Conservation (phyloP, 2,113 vertebrate genomes). For the Oreotrochilus melanogaster region DNA sequence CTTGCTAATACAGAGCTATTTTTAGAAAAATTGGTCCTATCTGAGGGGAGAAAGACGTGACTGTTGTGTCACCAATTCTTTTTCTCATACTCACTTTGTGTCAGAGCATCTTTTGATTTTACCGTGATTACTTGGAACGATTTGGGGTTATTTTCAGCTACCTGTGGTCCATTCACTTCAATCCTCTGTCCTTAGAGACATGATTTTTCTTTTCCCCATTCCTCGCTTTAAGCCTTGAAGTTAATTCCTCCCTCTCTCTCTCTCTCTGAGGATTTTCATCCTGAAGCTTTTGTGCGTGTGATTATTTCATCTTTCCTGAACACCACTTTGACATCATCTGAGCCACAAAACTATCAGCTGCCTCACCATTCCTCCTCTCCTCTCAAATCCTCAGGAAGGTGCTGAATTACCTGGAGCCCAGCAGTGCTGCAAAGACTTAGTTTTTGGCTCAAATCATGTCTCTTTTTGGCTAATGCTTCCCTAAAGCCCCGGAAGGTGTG, state of each 20-base stretch:
- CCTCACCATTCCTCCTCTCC: neutral
- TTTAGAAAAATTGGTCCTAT: neutral
- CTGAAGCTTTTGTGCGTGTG: slow-evolving; percentile 38
- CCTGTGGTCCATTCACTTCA: slow-evolving; percentile 38
- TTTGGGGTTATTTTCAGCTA: slow-evolving; percentile 55
- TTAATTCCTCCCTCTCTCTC: slow-evolving; percentile 43
- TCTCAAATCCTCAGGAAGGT: neutral
- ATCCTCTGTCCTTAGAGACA: slow-evolving; percentile 23
- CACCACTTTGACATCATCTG: neutral
- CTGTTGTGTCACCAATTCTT: neutral
- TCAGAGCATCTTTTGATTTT: slow-evolving; percentile 43
- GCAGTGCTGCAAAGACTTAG: neutral
- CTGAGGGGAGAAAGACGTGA: neutral
- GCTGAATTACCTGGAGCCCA: neutral
- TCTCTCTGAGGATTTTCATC: slow-evolving; percentile 40
- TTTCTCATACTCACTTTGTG: neutral
- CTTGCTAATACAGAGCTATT: neutral
- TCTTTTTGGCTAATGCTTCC: neutral
- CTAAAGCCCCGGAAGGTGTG: neutral
- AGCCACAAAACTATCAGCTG: neutral
- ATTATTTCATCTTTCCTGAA: slow-evolving; percentile 35
- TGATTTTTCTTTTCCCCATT: neutral
- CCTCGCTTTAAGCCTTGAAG: slow-evolving; percentile 52
- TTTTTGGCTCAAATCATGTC: neutral
- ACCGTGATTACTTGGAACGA: neutral